phyloP scores from a whole-genome alignment of 2,797 vertebrate genomes.

The Hipposideros larvatus region DNA sequence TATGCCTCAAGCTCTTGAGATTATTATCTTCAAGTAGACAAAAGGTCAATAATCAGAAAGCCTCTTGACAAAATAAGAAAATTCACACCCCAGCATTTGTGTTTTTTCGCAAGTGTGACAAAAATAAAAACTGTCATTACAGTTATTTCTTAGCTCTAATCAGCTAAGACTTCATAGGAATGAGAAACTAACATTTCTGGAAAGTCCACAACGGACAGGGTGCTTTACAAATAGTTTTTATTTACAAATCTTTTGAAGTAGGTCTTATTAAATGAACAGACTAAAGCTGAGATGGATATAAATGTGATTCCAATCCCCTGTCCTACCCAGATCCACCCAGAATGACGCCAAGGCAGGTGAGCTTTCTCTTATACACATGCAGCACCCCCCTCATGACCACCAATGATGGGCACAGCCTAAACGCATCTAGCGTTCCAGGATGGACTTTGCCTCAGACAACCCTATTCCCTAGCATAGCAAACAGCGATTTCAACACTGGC shows the following conservation, averaged over 20 bases:
- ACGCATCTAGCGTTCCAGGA: neutral
- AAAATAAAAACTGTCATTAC: conserved; percentile 24
- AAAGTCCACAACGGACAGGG: neutral
- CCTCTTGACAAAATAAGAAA: conserved; percentile 15
- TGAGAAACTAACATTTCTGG: neutral
- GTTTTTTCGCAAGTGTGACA: conserved; percentile 3
- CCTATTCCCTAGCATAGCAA: conserved; percentile 67
- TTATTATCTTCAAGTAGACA: conserved; percentile 38
- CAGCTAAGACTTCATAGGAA: neutral
- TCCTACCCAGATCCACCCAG: neutral
- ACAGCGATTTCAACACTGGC: conserved; percentile 81
- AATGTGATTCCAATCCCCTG: neutral
- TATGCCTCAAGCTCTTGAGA: conserved; percentile 47
- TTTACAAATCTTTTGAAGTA: neutral
- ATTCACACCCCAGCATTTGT: conserved; percentile 23
- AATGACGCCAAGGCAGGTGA: neutral
- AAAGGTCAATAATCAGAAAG: conserved; percentile 67
- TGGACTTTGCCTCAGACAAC: conserved; percentile 79
- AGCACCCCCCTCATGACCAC: neutral
- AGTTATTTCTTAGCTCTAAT: conserved; percentile 53
- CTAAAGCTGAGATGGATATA: neutral
- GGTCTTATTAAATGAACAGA: neutral
- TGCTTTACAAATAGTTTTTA: conserved; percentile 35
- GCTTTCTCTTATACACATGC: neutral
- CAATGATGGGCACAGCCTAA: neutral